A percentile compares a stretch with the other conserved stretches of the same genome.
phyloP scores from a whole-genome alignment of 2,113 vertebrate species.

The Ifrita kowaldi region DNA sequence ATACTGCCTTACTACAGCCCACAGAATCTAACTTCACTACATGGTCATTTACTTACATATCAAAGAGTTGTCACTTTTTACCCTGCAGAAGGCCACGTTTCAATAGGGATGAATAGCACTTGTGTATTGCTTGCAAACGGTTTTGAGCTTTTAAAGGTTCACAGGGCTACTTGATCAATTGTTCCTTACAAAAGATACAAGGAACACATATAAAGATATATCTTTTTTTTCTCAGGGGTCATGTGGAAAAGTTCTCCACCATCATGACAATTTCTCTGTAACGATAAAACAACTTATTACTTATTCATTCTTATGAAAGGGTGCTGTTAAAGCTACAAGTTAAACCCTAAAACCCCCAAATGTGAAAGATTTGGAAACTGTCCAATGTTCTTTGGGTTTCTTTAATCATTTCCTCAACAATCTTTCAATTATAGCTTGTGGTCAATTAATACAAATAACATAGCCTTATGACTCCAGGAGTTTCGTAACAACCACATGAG shows the following conservation, averaged over 20 bases:
- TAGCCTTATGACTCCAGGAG: neutral
- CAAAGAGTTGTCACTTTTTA: rapidly evolving
- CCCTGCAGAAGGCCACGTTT: neutral
- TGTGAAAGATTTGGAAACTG: neutral
- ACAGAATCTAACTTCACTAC: neutral
- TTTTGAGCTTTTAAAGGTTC: neutral
- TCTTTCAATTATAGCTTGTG: neutral
- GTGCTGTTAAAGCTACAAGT: neutral
- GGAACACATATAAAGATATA: neutral
- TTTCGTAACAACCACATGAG: neutral
- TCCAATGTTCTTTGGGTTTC: neutral
- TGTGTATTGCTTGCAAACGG: neutral
- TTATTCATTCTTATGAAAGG: neutral
- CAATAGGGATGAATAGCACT: neutral
- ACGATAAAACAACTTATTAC: neutral
- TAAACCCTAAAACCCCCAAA: neutral
- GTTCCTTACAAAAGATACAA: neutral
- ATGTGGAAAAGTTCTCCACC: neutral
- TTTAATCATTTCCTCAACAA: neutral
- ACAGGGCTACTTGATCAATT: neutral
- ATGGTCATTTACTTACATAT: neutral
- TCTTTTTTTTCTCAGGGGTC: neutral
- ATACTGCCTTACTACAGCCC: neutral
- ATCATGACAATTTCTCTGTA: neutral
- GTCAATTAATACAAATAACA: neutral